Conservation (phyloP, 2,113 vertebrate genomes). For the Pipa parva region DNA sequence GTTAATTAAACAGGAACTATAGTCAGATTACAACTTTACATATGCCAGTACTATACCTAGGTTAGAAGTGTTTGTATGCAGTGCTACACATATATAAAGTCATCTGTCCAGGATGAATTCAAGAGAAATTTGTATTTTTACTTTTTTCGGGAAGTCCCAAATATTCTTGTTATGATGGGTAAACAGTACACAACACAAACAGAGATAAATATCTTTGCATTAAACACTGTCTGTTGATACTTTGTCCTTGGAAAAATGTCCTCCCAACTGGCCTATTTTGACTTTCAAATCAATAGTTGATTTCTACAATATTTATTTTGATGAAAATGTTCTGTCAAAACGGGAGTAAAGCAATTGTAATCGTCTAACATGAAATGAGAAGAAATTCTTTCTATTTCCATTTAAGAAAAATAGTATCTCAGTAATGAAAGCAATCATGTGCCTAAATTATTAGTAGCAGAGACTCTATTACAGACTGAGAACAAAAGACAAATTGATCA, state of each 20-base stretch:
- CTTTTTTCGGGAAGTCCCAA: background rate
- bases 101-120: background rate
- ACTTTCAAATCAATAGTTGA: slow-evolving; percentile 36
- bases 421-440: slow-evolving; percentile 12
- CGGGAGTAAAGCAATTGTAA: background rate
- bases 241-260: slow-evolving; percentile 29
- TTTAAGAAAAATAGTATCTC: slow-evolving; percentile 26
- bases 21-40: too few relatives aligned
- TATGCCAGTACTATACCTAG: too few relatives aligned
- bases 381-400: slow-evolving; percentile 11
- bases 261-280: slow-evolving; percentile 9
- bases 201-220: slow-evolving; percentile 17
- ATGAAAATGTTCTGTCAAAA: slow-evolving; percentile 33
- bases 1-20: too few relatives aligned
- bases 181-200: background rate
- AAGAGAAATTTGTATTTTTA: background rate
- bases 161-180: background rate
- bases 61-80: too few relatives aligned
- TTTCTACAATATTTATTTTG: slow-evolving; percentile 39
- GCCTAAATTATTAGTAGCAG: background rate
- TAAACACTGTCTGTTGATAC: slow-evolving; percentile 6
- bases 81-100: too few relatives aligned
- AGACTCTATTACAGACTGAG: slow-evolving; percentile 16
- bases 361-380: slow-evolving; percentile 23
- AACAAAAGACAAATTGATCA: slow-evolving; percentile 14